phyloP scores from a whole-genome alignment of 2,888 invertebrate genomes.

The Cristatella mucedo region DNA sequence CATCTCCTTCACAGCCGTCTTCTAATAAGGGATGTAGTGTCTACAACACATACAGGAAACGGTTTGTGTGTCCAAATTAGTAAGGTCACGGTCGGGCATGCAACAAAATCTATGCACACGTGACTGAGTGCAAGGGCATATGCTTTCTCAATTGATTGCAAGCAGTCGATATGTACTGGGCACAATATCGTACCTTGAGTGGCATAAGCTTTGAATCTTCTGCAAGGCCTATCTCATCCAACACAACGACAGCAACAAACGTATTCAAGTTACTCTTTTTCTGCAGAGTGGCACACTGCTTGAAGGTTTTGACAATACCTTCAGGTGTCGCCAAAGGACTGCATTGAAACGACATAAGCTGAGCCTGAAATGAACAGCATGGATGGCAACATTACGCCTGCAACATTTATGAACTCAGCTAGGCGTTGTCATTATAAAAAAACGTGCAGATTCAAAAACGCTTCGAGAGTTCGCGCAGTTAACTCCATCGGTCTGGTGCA shows the following conservation, averaged over 20 bases:
- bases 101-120: too few species aligned
- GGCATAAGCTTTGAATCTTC: constrained; percentile 14
- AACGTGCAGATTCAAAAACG: too few species aligned
- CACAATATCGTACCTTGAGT: constrained; percentile 14
- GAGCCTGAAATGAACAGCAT: constrained; percentile 1
- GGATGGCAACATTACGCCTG: too few species aligned
- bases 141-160: too few species aligned
- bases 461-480: too few species aligned
- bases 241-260: constrained; percentile 13
- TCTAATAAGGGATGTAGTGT: constrained; percentile 30
- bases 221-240: constrained; percentile 15
- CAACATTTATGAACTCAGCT: too few species aligned
- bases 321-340: constrained; percentile 12
- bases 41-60: constrained; percentile 15
- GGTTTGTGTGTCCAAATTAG: too few species aligned
- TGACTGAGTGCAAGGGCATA: too few species aligned
- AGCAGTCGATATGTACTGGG: too few species aligned
- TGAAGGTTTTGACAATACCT: constrained; percentile 11
- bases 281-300: constrained; percentile 11
- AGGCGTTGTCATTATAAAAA: too few species aligned
- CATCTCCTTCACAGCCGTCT: constrained; percentile 30
- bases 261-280: constrained; percentile 6
- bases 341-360: constrained; percentile 13
- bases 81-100: too few species aligned
- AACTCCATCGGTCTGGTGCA: too few species aligned